Evolutionary conservation across 1,140 invertebrate genomes (phyloP).

Genomic region (Adelges cooleyi): DNA sequence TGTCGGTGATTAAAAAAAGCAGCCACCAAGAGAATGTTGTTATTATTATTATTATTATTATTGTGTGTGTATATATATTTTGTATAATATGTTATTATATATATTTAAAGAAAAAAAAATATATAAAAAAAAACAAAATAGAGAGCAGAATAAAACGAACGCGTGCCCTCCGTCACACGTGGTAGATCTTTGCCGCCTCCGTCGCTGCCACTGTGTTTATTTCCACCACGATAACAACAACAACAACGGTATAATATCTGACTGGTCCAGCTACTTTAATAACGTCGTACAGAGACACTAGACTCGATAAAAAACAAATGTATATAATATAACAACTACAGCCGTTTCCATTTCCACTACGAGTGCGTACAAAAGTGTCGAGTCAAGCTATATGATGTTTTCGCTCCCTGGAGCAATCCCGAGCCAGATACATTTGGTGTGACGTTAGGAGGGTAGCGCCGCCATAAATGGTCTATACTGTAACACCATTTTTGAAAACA

Average conservation of each 20-base stretch:
- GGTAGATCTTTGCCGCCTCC: not conserved
- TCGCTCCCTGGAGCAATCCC: no score
- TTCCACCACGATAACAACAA: not conserved
- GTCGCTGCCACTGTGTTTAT: not conserved
- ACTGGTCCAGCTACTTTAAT: not conserved
- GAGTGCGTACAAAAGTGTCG: no score
- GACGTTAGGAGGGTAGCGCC: no score
- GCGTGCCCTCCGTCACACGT: constrained; percentile 26
- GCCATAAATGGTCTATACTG: no score
- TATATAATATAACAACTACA: no score
- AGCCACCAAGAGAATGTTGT: constrained; percentile 19
- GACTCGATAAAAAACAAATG: no score
- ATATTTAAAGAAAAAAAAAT: constrained; percentile 2
- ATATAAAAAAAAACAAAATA: not conserved
- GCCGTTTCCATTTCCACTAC: no score
- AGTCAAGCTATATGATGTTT: no score
- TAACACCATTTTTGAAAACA: no score
- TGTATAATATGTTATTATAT: constrained; percentile 2
- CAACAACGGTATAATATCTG: not conserved
- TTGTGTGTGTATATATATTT: no score
- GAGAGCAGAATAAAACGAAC: not conserved
- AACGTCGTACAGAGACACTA: not conserved
- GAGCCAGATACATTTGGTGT: no score
- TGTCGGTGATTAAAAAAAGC: constrained; percentile 20
- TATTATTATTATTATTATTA: constrained; percentile 1